Evolutionary conservation across 2,888 invertebrate species (phyloP).

Genomic region (Trypoxylon attenuatum): DNA sequence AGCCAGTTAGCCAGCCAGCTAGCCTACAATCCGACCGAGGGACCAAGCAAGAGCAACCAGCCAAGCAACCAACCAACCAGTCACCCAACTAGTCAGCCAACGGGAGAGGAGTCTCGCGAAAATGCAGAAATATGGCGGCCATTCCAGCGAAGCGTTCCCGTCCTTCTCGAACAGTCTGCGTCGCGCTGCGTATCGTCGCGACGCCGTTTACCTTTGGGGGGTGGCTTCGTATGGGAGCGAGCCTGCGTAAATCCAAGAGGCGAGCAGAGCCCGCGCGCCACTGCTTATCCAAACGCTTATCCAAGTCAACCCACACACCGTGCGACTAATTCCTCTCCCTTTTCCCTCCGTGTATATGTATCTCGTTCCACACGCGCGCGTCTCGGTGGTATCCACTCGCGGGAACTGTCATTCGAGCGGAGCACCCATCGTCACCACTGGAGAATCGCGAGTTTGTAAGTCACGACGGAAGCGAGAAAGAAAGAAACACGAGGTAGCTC

Average conservation of each 20-base stretch:
- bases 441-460: too few relatives aligned
- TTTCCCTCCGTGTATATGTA: too few relatives aligned
- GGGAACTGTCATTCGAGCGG: slow-evolving; percentile 4
- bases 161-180: slow-evolving; percentile 5
- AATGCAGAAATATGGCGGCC: slow-evolving; percentile 32
- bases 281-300: too few relatives aligned
- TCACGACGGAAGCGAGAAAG: too few relatives aligned
- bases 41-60: background rate
- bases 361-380: too few relatives aligned
- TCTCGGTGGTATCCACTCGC: too few relatives aligned
- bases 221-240: background rate
- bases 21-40: background rate
- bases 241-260: background rate
- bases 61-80: too few relatives aligned
- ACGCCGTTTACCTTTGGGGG: background rate
- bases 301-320: too few relatives aligned
- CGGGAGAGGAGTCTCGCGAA: background rate
- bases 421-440: too few relatives aligned
- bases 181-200: background rate
- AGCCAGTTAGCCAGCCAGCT: background rate
- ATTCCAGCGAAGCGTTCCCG: background rate
- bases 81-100: too few relatives aligned
- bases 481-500: too few relatives aligned
- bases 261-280: background rate
- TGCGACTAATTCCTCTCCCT: too few relatives aligned